Percentiles rank a stretch among this genome's conserved stretches.
These are phyloP conservation scores for Bombylius major DNA, from an alignment of 2,888 invertebrate genomes.

Conservation along the genomic window DNA sequence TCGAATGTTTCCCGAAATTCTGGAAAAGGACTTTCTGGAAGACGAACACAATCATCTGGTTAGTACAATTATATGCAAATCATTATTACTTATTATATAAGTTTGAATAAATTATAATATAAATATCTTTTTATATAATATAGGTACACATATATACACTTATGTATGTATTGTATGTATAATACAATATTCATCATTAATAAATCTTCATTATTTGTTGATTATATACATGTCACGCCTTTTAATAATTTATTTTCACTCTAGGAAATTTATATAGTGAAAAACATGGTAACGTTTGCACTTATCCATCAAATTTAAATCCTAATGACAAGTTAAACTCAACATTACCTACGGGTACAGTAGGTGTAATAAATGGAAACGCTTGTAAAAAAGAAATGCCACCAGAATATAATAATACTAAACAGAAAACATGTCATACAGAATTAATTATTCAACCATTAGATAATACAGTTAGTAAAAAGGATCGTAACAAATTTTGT, in stretches of 20 bases:
- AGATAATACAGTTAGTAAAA: constrained; percentile 11
- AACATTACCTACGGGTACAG: neutral
- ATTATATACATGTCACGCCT: neutral
- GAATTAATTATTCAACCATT: constrained; percentile 11
- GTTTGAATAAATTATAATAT: too few relatives aligned
- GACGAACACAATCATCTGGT: constrained; percentile 18
- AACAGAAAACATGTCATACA: constrained; percentile 1
- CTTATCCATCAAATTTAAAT: neutral
- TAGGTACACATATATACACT: neutral
- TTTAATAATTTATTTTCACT: neutral
- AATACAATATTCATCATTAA: too few relatives aligned
- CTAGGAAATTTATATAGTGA: constrained; percentile 5
- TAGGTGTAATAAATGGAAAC: neutral
- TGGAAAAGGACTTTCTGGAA: constrained; percentile 39
- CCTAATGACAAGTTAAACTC: neutral
- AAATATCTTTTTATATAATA: too few relatives aligned
- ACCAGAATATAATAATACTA: neutral
- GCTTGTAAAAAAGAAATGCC: neutral
- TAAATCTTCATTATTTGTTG: too few relatives aligned
- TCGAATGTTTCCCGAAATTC: constrained; percentile 67
- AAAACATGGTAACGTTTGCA: neutral
- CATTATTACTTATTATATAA: too few relatives aligned
- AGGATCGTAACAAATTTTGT: constrained; percentile 17
- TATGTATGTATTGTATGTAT: neutral
- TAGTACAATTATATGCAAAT: neutral